Base-by-base conservation (phyloP, 1,140 invertebrate species). In the Limonius californicus region DNA sequence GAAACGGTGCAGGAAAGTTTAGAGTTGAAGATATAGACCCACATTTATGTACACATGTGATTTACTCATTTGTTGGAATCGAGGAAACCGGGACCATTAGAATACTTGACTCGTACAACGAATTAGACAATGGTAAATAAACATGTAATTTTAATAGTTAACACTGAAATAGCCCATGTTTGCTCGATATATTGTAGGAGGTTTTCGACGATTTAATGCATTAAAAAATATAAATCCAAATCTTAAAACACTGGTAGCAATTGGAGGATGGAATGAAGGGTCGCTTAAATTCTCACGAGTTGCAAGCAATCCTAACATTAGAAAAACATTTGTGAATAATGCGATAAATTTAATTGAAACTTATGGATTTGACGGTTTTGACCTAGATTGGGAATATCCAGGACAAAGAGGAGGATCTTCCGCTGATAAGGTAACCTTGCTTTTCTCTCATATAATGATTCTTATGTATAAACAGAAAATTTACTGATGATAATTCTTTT, bases 351-450 rank as follows among this genome's bases (percentile, higher is more conserved):
- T 67, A 9, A 3, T 67, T 1, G 2, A 50, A 30, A 57, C 21
- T 20, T 62, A 62, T 20, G 54, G 54, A 20, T 62, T 94, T 60
- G 88, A 93, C 75, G 91, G 91, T 0, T 78, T 94, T 1, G 90
- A 93, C 71, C n/a, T 93, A 11, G 89, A 92, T 71, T 92, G 90
- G 90, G 89, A 92, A 63, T 91, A 91, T 69, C 90, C 89, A 0
- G 23, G 27, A 1, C 61, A 62, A 57, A 57, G 61, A 53, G 61
- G 43, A 21, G 54, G 54, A 15, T 35, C 45, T 2, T 59, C 42
- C 1, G 16, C 14, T 19, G 61, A 62, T 39, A 57, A 53, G 27
- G 61, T 62, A 57, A n/a, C n/a, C n/a, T n/a, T n/a, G n/a, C n/a
- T n/a, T n/a, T n/a, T n/a, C n/a, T n/a, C n/a, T n/a, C n/a, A n/a